Evolutionary conservation across 2,797 vertebrate species (phyloP), one percentile per base, ranked within the genome.

Genomic region (Hypotaenidia okinawae): DNA sequence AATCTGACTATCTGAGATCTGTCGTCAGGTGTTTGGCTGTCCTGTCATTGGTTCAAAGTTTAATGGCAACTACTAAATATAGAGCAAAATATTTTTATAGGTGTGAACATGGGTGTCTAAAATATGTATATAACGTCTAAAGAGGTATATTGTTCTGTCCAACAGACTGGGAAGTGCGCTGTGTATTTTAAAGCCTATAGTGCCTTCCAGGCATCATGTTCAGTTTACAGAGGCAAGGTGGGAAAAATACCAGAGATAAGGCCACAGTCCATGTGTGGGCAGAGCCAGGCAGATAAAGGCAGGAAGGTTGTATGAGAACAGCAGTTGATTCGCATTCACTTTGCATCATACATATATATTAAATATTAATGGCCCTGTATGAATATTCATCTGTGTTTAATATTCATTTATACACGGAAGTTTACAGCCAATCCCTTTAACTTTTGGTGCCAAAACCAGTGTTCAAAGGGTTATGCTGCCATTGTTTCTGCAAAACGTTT

Each of bases 321-420:
- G 73, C 64, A 63, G 66, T 93, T 93, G 80, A 84, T 87, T 92
- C 57, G 3, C 77, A 89, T 84, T 90, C 70, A n/a, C 49, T 94
- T 85, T 86, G 33, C 33, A 33, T 80, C 92, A 57, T 49, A 72
- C 66, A 28, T 79, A 32, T 81, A 73, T 25, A 33, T 75, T 66
- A 68, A 51, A 43, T 87, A 96, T 91, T 91, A 76, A 87, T 86
- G 73, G 13, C 6, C 10, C 19, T 7, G 10, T 69, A 79, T 69
- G 86, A 89, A 92, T 94, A 97, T 96, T 94, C 78, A 87, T 73
- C 77, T 77, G 11, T 92, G 81, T 94, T 95, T 93, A 89, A 83
- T 95, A 96, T 93, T 96, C 77, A 93, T 93, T 78, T 87, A 63
- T 69, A 70, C 73, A 22, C 3, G 27, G 83, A 92, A 88, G 63